A percentile compares a stretch with the other conserved stretches of the same genome.
These are phyloP conservation scores for Penaeus japonicus DNA, from an alignment of 1,140 invertebrate genomes.

Conservation along the genomic window DNA sequence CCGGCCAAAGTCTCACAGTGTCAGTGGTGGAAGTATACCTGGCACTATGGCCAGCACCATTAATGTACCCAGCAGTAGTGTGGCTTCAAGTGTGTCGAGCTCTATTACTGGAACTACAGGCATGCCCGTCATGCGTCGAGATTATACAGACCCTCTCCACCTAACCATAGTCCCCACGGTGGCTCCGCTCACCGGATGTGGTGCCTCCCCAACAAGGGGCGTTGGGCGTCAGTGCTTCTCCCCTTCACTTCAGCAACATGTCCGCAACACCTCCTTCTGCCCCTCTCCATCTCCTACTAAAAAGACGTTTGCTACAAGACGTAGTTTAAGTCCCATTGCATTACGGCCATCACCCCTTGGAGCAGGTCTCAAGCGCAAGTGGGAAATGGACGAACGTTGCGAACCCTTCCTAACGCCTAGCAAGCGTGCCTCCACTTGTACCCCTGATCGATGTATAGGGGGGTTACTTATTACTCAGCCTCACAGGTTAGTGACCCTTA, in stretches of 20 bases:
- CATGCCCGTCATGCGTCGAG: slow-evolving; percentile 42
- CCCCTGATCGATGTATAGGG: slow-evolving; percentile 38
- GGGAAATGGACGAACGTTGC: slow-evolving; percentile 72
- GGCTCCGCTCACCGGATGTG: slow-evolving; percentile 66
- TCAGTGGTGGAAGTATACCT: neutral
- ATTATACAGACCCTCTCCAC: slow-evolving; percentile 70
- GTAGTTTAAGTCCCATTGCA: slow-evolving; percentile 84
- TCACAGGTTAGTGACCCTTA: slow-evolving; percentile 40
- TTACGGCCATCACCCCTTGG: slow-evolving; percentile 78
- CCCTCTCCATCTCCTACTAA: slow-evolving; percentile 80
- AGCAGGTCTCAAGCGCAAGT: slow-evolving; percentile 77
- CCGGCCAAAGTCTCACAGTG: slow-evolving; percentile 27
- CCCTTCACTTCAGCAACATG: slow-evolving; percentile 69
- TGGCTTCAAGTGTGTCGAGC: neutral
- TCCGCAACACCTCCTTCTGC: slow-evolving; percentile 72
- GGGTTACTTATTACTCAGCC: slow-evolving; percentile 56
- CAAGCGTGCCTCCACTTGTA: slow-evolving; percentile 53
- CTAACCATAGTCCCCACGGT: slow-evolving; percentile 84
- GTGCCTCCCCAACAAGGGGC: slow-evolving; percentile 64
- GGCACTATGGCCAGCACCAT: slow-evolving; percentile 2
- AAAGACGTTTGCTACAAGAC: slow-evolving; percentile 76
- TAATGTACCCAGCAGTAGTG: slow-evolving; percentile 3
- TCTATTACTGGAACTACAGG: neutral
- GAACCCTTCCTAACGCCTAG: slow-evolving; percentile 54
- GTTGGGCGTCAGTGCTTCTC: slow-evolving; percentile 73